Conservation (phyloP, 2,113 vertebrate species). For the Malurus elegans region DNA sequence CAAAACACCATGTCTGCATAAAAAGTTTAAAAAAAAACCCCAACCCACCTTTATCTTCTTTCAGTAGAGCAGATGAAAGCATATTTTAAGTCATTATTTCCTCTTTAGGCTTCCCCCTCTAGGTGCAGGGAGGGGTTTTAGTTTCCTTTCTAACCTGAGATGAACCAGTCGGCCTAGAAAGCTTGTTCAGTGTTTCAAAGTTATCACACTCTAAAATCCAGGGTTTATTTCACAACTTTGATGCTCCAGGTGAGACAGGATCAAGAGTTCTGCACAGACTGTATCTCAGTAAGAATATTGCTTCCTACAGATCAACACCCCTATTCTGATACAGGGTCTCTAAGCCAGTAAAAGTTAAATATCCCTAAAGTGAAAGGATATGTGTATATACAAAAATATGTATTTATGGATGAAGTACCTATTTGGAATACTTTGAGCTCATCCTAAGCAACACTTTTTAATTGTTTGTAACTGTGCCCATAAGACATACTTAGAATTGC, state of each 20-base stretch:
- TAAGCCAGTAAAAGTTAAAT: background rate
- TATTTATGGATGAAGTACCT: background rate
- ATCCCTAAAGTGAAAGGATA: background rate
- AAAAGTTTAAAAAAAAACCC: background rate
- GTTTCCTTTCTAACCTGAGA: background rate
- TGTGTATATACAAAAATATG: background rate
- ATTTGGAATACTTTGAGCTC: background rate
- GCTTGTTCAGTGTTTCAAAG: background rate
- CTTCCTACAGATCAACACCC: background rate
- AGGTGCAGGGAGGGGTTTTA: background rate
- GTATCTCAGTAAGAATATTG: accelerated
- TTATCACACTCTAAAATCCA: background rate
- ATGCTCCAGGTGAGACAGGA: background rate
- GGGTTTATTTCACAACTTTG: background rate
- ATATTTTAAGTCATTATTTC: background rate
- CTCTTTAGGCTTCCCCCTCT: background rate
- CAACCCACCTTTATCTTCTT: background rate
- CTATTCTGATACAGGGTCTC: background rate
- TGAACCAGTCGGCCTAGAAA: background rate
- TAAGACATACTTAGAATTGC: background rate
- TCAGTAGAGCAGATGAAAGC: background rate
- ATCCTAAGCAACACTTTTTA: background rate
- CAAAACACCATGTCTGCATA: background rate
- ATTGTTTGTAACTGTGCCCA: background rate
- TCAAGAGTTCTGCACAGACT: background rate